Conservation (phyloP, 2,888 invertebrate genomes). For the Nipponacmea schrenckii region DNA sequence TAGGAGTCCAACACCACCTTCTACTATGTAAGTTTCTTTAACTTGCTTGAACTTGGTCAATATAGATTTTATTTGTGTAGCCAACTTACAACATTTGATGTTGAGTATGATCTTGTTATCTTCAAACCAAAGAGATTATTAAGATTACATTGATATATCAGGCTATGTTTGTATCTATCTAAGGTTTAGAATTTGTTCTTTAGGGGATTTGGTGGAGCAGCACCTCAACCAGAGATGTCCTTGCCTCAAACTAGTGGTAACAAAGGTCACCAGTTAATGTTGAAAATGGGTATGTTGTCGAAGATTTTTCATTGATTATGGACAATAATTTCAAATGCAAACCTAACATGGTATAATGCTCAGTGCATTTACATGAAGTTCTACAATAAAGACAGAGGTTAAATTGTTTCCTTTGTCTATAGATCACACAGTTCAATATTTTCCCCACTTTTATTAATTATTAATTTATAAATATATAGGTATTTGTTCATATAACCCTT, state of each 20-base stretch:
- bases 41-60: not conserved
- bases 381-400: not conserved
- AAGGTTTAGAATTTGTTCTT: not conserved
- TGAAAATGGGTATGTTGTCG: slow-evolving; percentile 82
- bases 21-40: slow-evolving; percentile 67
- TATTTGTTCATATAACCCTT: no score
- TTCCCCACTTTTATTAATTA: no score
- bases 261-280: slow-evolving; percentile 95
- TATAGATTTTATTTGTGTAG: slow-evolving; percentile 19
- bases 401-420: not conserved
- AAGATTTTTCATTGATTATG: not conserved
- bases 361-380: no score
- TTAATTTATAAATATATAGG: not conserved
- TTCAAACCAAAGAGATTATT: no score
- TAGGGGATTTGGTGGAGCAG: not conserved
- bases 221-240: slow-evolving; percentile 15
- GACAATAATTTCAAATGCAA: no score
- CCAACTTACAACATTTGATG: not conserved
- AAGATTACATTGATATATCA: no score
- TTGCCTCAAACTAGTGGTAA: slow-evolving; percentile 80
- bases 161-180: no score
- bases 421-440: no score
- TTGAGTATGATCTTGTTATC: no score
- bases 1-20: slow-evolving; percentile 78
- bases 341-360: no score